These are phyloP conservation scores for Lochmaea crataegi DNA, from an alignment of 2,888 invertebrate species.

Conservation along the genomic window DNA sequence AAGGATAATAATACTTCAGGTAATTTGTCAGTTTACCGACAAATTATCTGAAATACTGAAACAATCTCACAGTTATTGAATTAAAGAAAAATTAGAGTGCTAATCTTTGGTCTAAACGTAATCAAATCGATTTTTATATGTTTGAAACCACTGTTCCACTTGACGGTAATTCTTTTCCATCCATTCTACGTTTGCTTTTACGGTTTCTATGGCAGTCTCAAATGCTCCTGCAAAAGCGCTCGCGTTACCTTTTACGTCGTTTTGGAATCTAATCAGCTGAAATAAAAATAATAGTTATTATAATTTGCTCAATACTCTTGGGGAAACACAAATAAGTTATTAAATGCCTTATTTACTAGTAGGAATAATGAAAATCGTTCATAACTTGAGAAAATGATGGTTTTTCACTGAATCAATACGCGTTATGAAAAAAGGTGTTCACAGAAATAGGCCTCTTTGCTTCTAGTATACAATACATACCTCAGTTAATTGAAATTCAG, in stretches of 20 bases:
- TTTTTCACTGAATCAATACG: too few relatives aligned
- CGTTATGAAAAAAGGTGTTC: too few relatives aligned
- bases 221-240: constrained; percentile 67
- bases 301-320: background rate
- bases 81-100: background rate
- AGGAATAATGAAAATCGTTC: background rate
- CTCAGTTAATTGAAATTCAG: constrained; percentile 62
- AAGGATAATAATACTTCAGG: background rate
- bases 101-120: constrained; percentile 10
- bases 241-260: constrained; percentile 62
- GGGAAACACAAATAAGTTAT: background rate
- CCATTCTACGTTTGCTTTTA: constrained; percentile 70
- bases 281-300: constrained; percentile 26
- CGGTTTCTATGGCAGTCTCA: constrained; percentile 68
- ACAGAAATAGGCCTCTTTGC: background rate
- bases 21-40: background rate
- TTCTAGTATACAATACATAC: constrained; percentile 49
- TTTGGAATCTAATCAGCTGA: constrained; percentile 63
- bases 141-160: constrained; percentile 60
- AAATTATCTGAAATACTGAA: background rate
- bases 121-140: constrained; percentile 53
- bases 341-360: too few relatives aligned
- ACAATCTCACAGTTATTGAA: background rate
- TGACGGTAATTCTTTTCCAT: constrained; percentile 67
- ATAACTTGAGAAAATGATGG: background rate